Base-by-base conservation (phyloP, 2,113 vertebrate genomes). In the Ptychochromis oligacanthus region DNA sequence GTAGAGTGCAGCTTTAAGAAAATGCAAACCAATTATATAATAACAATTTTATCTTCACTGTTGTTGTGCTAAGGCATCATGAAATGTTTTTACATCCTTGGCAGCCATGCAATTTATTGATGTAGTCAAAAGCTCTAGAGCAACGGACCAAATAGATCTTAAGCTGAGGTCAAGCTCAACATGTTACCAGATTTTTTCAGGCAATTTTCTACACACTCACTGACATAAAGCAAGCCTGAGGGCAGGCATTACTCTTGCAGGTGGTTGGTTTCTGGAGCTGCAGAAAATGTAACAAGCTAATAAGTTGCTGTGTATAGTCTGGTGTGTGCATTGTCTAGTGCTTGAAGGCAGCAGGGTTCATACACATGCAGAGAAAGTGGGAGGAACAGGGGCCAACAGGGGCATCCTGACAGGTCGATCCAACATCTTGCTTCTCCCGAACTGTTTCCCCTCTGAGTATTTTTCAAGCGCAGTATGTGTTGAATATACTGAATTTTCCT, bases 231-330 rank as follows among this genome's bases (percentile, higher is more conserved):
- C 46, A 72, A 54, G 67, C 46, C 67, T 72, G 18, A 72, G 46
- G 67, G 67, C 67, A 54, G 46, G 67, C 67, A 34, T 46, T 54
- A 54, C 67, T 34, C 26, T 54, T 72, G 67, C 67, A 72, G 67
- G 67, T 72, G 67, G 65, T n/a, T 79, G 64, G 24, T 31, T 59
- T 72, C 49, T 79, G 34, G 49, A 65, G 61, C 17, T 65, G 77
- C n/a, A 65, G 28, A 65, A 55, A 38, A 79, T 18, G 24, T 43
- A 81, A 20, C 49, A 56, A 38, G 54, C 46, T 34, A 72, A 72
- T 72, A 54, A 46, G 26, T 54, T 72, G 26, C 20, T 72, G 46
- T 72, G 46, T 54, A 72, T 54, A 34, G 46, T 31, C 0, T 1
- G 0, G 46, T 3, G 11, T 2, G 18, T 72, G 52, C 46, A 52